Percentiles rank a stretch among this genome's conserved stretches.
Conservation (phyloP, 2,797 vertebrate species). For the Tachyglossus aculeatus region DNA sequence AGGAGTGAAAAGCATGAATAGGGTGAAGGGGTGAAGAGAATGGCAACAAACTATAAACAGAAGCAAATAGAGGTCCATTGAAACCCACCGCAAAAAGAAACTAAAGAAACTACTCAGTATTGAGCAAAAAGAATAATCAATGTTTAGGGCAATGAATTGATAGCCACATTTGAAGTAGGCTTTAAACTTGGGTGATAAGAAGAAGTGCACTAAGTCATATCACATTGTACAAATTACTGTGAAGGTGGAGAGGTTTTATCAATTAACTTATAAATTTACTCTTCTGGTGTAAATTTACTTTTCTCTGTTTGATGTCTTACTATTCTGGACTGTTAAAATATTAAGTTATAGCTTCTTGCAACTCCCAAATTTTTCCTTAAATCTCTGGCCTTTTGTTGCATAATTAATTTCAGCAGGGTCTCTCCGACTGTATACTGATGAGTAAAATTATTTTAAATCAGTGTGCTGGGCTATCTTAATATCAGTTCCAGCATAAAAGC, state of each 20-base stretch:
- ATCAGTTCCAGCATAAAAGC: neutral
- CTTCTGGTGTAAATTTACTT: neutral
- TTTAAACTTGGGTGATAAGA: too few species aligned
- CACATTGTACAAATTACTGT: neutral
- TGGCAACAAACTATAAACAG: too few species aligned
- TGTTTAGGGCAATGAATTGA: too few species aligned
- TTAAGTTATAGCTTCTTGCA: neutral
- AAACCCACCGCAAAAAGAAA: too few species aligned
- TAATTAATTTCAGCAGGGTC: neutral
- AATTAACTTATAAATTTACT: neutral
- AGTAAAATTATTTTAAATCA: slow-evolving; percentile 11
- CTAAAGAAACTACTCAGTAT: too few species aligned
- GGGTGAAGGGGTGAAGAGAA: too few species aligned
- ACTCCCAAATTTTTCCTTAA: neutral
- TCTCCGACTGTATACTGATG: neutral
- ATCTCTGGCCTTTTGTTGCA: neutral
- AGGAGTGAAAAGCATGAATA: too few species aligned
- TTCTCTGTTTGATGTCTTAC: neutral
- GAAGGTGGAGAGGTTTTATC: neutral
- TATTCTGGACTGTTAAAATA: neutral
- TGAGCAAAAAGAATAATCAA: too few species aligned
- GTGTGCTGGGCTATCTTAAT: slow-evolving; percentile 1
- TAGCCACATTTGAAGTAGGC: too few species aligned
- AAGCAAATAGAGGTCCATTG: too few species aligned
- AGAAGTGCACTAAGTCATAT: neutral